phyloP scores from a whole-genome alignment of 1,140 invertebrate species.

The Dendroctonus valens region DNA sequence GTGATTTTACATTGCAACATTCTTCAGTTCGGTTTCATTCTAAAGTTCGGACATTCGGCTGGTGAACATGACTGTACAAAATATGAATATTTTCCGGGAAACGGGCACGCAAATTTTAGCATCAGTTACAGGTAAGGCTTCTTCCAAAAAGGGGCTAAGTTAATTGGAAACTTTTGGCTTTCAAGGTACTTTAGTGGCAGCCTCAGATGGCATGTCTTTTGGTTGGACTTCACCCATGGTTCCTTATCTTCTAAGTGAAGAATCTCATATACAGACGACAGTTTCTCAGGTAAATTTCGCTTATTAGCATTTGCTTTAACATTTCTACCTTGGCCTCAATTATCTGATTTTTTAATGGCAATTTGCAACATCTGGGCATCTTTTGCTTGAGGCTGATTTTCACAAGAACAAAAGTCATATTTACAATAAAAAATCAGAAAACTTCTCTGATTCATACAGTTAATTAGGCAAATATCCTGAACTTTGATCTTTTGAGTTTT shows the following conservation, averaged over 20 bases:
- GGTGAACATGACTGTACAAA: constrained; percentile 16
- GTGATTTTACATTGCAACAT: too few relatives aligned
- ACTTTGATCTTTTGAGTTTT: too few relatives aligned
- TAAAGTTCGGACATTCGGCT: not conserved
- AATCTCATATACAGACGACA: constrained; percentile 24
- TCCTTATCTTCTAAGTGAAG: constrained; percentile 50
- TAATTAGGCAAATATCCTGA: too few relatives aligned
- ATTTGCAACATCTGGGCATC: too few relatives aligned
- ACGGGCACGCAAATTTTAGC: constrained; percentile 25
- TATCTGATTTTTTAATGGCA: too few relatives aligned
- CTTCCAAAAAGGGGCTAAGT: not conserved
- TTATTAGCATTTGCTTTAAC: not conserved
- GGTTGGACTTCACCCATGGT: constrained; percentile 65
- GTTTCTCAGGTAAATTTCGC: constrained; percentile 14
- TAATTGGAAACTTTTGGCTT: not conserved
- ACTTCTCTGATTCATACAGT: too few relatives aligned
- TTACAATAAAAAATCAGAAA: too few relatives aligned
- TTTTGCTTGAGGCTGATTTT: too few relatives aligned
- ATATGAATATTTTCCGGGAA: constrained; percentile 21
- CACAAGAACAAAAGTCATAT: too few relatives aligned
- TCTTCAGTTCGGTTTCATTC: too few relatives aligned
- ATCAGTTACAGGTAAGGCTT: constrained; percentile 18
- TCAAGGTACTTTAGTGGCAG: constrained; percentile 39
- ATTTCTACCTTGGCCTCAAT: too few relatives aligned
- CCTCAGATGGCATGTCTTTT: constrained; percentile 44